These are phyloP conservation scores for Hafferia zeledoni DNA, from an alignment of 2,797 vertebrate genomes.

Conservation along the genomic window DNA sequence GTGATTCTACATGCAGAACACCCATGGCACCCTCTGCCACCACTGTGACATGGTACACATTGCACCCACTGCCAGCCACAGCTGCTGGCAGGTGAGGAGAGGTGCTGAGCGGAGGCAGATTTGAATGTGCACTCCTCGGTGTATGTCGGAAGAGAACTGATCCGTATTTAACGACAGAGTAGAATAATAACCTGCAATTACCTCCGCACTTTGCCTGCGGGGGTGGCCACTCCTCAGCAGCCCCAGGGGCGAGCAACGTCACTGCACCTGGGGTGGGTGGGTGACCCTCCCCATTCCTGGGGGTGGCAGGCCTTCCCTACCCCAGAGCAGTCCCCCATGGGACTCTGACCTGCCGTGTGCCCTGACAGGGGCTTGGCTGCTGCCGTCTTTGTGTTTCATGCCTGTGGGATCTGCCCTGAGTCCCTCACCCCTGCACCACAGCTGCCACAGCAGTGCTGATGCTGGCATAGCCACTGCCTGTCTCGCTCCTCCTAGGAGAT, in stretches of 20 bases:
- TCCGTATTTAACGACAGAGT: constrained; percentile 23
- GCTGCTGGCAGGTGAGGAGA: background rate
- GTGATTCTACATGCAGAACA: too few species aligned
- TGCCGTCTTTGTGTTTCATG: background rate
- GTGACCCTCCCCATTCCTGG: background rate
- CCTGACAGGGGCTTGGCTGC: fast-evolving
- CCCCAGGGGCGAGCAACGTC: fast-evolving
- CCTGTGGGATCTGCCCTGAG: background rate
- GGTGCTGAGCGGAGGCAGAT: background rate
- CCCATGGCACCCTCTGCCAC: fast-evolving
- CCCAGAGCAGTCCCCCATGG: fast-evolving
- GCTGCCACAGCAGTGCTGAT: fast-evolving
- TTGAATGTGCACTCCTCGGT: background rate
- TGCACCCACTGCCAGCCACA: fast-evolving
- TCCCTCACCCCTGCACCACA: fast-evolving
- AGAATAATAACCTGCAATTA: background rate
- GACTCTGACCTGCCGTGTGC: background rate
- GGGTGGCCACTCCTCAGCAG: background rate
- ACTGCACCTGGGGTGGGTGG: background rate
- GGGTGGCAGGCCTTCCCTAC: background rate
- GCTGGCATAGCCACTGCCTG: fast-evolving
- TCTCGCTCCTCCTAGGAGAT: background rate
- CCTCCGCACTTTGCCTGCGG: background rate
- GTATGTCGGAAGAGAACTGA: constrained; percentile 22
- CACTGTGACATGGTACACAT: fast-evolving